A percentile compares a stretch with the other conserved stretches of the same genome.
Conservation (phyloP, 2,888 invertebrate genomes). For the Chrysina gloriosa region DNA sequence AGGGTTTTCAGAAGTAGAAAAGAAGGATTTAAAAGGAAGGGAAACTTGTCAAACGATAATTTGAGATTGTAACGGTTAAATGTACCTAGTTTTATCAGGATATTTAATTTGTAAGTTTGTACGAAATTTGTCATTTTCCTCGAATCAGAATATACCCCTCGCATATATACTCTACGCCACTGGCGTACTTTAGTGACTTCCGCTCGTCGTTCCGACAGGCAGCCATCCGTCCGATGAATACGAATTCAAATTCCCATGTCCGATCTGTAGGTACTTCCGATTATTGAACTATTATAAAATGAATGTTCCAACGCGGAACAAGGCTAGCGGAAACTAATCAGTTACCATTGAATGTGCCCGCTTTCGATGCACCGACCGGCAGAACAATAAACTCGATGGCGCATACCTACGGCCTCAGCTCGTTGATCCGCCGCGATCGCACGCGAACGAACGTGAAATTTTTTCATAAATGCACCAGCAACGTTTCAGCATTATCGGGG, state of each 20-base stretch:
- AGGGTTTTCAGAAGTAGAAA: no score
- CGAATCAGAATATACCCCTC: no score
- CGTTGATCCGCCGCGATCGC: slow-evolving; percentile 24
- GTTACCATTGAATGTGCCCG: slow-evolving; percentile 52
- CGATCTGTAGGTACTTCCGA: slow-evolving; percentile 54
- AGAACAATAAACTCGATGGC: slow-evolving; percentile 45
- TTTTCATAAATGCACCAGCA: slow-evolving; percentile 18
- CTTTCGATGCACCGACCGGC: slow-evolving; percentile 29
- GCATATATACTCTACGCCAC: no score
- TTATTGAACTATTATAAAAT: slow-evolving; percentile 55
- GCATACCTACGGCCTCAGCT: slow-evolving; percentile 21
- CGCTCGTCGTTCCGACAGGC: background rate
- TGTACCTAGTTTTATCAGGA: no score
- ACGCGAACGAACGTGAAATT: slow-evolving; percentile 5
- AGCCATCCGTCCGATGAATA: slow-evolving; percentile 34
- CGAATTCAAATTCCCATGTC: slow-evolving; percentile 41
- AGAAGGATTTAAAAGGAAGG: no score
- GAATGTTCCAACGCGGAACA: slow-evolving; percentile 54
- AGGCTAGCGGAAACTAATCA: slow-evolving; percentile 60
- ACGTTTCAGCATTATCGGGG: background rate
- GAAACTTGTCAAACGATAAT: no score
- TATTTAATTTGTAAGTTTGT: no score
- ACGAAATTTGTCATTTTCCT: no score
- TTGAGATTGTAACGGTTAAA: no score
- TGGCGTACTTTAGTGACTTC: no score